Evolutionary conservation across 30 jellyfish, hydroid and myxozoan species (phyloP).

Genomic region (Calvadosia cruxmelitensis): DNA sequence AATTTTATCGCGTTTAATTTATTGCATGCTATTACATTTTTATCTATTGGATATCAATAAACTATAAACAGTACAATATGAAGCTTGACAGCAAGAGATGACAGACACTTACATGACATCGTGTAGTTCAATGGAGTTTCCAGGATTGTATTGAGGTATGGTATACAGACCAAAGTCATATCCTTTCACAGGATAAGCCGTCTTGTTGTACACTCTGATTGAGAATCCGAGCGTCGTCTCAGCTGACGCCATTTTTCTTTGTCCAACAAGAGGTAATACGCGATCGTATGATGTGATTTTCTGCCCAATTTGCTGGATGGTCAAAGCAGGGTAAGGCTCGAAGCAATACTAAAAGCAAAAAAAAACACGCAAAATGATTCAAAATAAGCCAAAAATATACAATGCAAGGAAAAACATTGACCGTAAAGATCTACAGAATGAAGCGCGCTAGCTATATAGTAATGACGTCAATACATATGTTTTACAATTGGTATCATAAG

Average conservation of each 20-base stretch:
- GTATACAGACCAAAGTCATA: constrained; percentile 72
- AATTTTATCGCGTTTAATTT: too few species aligned
- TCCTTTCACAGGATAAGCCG: constrained; percentile 58
- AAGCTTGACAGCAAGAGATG: too few species aligned
- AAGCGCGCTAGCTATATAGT: too few species aligned
- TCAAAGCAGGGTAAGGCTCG: constrained; percentile 78
- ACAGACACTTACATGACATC: constrained; percentile 59
- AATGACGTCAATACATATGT: too few species aligned
- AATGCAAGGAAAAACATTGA: too few species aligned
- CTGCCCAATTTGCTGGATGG: constrained; percentile 88
- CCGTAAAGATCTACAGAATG: too few species aligned
- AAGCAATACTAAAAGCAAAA: constrained; percentile 62
- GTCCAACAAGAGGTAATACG: constrained; percentile 37
- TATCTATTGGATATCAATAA: too few species aligned
- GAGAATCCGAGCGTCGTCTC: constrained; percentile 85
- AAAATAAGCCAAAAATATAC: too few species aligned
- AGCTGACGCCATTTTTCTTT: constrained; percentile 42
- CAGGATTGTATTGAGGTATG: constrained; percentile 53
- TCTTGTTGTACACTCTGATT: constrained; percentile 57
- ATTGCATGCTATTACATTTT: too few species aligned
- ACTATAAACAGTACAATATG: too few species aligned
- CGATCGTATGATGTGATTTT: constrained; percentile 55
- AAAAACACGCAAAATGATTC: background rate
- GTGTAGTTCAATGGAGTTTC: constrained; percentile 33
- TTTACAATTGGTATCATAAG: too few species aligned